Conservation (phyloP, 2,113 vertebrate species). For the Tragelaphus imberbis region DNA sequence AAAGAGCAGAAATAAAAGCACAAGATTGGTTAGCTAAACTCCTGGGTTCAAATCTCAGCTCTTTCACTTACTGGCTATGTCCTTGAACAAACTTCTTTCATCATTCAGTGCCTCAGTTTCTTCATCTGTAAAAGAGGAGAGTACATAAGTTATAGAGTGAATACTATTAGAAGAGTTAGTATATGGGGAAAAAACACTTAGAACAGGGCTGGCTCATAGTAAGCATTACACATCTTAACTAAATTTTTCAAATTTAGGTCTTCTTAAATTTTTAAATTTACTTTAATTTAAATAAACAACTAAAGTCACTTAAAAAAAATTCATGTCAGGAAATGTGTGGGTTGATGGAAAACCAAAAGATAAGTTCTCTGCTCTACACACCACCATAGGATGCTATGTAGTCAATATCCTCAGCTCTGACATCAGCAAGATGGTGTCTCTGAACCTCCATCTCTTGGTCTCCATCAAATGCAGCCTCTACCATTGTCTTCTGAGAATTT, state of each 20-base stretch:
- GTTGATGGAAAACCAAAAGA: neutral
- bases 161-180: neutral
- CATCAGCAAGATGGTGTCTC: neutral
- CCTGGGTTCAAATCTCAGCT: neutral
- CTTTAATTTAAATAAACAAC: neutral
- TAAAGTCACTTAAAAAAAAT: neutral
- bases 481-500: neutral
- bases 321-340: neutral
- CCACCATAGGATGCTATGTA: rapidly evolving
- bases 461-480: neutral
- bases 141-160: neutral
- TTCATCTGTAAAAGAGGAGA: neutral
- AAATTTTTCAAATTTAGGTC: neutral
- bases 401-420: neutral
- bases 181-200: neutral
- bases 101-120: neutral
- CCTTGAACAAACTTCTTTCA: neutral
- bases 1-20: neutral
- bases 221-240: neutral
- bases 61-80: neutral
- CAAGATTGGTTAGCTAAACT: neutral
- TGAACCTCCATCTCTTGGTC: neutral
- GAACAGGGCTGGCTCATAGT: neutral
- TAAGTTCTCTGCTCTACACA: neutral
- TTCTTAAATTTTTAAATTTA: neutral